Evolutionary conservation across 2,797 vertebrate species (phyloP).

Genomic region (Notoglanidium macrostoma): DNA sequence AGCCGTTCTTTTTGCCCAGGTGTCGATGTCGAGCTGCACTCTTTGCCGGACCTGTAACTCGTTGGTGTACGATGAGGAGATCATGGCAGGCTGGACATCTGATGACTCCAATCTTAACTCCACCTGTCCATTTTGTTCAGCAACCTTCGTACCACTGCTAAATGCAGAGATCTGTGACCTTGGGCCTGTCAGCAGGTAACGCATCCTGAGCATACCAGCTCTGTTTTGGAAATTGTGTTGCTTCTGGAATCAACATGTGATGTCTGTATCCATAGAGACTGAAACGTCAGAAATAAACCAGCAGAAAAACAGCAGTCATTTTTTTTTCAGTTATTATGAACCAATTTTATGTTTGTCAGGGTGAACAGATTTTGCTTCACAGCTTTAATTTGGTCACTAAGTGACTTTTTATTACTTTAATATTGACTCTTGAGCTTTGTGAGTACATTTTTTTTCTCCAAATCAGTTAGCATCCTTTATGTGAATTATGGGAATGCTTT

Average conservation of each 20-base stretch:
- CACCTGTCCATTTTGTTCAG: constrained; percentile 84
- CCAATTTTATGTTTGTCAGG: neutral
- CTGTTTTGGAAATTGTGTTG: neutral
- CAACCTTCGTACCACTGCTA: constrained; percentile 87
- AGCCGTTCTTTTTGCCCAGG: constrained; percentile 66
- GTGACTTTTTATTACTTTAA: neutral
- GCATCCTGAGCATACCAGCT: no score
- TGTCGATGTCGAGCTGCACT: constrained; percentile 90
- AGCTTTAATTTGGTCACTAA: neutral
- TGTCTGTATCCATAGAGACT: neutral
- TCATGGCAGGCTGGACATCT: constrained; percentile 94
- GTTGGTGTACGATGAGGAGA: constrained; percentile 91
- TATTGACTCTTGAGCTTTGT: neutral
- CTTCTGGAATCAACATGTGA: neutral
- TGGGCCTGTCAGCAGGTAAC: constrained; percentile 71
- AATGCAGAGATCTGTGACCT: constrained; percentile 84
- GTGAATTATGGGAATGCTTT: neutral
- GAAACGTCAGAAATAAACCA: constrained; percentile 1
- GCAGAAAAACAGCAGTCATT: neutral
- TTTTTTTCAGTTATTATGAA: neutral
- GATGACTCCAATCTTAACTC: constrained; percentile 96
- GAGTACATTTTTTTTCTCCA: neutral
- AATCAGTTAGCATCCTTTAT: neutral
- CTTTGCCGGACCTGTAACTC: constrained; percentile 83
- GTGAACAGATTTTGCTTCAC: neutral